Conservation (phyloP, 2,888 invertebrate species). For the Hypomecis punctinalis region DNA sequence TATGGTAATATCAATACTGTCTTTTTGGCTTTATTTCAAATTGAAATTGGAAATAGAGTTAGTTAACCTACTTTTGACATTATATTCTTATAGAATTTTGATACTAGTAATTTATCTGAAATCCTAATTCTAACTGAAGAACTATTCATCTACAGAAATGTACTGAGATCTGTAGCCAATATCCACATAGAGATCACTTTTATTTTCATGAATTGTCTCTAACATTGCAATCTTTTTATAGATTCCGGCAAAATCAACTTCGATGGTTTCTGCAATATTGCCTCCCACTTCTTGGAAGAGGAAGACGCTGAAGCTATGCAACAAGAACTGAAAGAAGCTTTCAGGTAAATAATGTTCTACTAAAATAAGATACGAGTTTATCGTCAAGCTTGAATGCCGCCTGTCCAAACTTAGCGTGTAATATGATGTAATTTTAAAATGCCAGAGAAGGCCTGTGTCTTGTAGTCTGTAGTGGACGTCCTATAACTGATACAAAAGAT, state of each 20-base stretch:
- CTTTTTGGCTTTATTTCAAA: neutral
- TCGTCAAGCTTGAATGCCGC: constrained; percentile 9
- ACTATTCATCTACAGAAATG: too few species aligned
- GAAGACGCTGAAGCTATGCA: constrained; percentile 98
- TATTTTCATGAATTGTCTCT: neutral
- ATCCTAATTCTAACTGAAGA: too few species aligned
- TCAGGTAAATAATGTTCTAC: constrained; percentile 83
- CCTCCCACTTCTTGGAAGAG: constrained; percentile 97
- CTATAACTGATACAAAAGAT: too few species aligned
- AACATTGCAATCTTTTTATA: constrained; percentile 55
- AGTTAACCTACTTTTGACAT: too few species aligned
- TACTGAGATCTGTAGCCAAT: too few species aligned
- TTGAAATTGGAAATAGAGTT: too few species aligned
- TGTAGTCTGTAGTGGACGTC: neutral
- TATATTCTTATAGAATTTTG: neutral
- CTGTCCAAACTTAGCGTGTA: constrained; percentile 1
- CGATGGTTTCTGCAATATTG: constrained; percentile 96
- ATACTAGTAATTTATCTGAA: neutral
- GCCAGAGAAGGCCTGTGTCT: too few species aligned
- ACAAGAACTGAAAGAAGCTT: constrained; percentile 98
- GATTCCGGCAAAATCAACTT: constrained; percentile 96
- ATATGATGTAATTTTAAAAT: too few species aligned
- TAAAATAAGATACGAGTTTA: neutral
- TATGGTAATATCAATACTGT: constrained; percentile 10
- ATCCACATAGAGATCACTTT: too few species aligned